Evolutionary conservation across 2,797 vertebrate genomes (phyloP).

Genomic region (Acipenser oxyrinchus): DNA sequence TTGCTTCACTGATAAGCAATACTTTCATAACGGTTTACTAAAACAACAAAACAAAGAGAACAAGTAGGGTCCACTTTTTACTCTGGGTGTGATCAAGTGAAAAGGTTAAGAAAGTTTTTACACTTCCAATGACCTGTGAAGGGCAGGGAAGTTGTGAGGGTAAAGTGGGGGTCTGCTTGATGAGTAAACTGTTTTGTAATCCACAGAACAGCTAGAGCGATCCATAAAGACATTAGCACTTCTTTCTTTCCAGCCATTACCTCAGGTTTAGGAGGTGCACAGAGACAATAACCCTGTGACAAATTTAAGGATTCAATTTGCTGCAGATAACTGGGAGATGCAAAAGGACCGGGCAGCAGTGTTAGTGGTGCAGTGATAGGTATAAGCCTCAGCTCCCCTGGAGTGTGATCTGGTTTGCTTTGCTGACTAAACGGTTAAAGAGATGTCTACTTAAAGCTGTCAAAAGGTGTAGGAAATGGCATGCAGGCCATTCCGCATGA

Average conservation of each 20-base stretch:
- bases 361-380: slow-evolving; percentile 16
- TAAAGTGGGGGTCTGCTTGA: slow-evolving; percentile 9
- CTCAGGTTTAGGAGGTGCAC: slow-evolving; percentile 22
- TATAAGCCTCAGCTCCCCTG: slow-evolving; percentile 15
- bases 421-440: slow-evolving; percentile 31
- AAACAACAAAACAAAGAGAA: no score
- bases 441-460: slow-evolving; percentile 58
- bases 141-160: slow-evolving; percentile 3
- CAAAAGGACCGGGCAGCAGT: slow-evolving; percentile 4
- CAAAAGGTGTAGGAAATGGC: slow-evolving; percentile 67
- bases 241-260: slow-evolving; percentile 32
- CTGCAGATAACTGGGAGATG: slow-evolving; percentile 18
- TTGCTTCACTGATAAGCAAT: no score
- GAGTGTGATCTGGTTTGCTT: slow-evolving; percentile 34
- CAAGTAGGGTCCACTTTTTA: not conserved
- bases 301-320: slow-evolving; percentile 31
- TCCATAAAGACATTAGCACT: slow-evolving; percentile 47
- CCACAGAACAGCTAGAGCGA: slow-evolving; percentile 30
- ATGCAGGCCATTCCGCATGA: slow-evolving; percentile 64
- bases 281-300: slow-evolving; percentile 18
- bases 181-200: slow-evolving; percentile 36
- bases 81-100: slow-evolving; percentile 9
- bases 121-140: slow-evolving; percentile 22
- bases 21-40: no score
- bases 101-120: slow-evolving; percentile 12